These are phyloP conservation scores for Prunella strophiata DNA, from an alignment of 2,797 vertebrate genomes.

Conservation along the genomic window DNA sequence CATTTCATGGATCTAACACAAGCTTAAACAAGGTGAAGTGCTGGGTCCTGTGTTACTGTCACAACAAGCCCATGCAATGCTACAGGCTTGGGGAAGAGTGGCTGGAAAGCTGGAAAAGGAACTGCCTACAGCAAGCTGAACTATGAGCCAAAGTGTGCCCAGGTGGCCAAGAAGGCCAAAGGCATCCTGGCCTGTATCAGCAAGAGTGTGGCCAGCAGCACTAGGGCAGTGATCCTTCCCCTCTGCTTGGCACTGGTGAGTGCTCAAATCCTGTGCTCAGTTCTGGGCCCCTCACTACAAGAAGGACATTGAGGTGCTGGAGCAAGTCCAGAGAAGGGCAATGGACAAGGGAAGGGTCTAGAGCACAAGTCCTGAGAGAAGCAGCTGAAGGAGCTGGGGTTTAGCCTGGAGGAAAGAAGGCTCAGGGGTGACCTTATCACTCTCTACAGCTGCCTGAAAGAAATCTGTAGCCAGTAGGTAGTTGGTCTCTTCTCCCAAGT, in stretches of 20 bases:
- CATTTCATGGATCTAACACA: neutral
- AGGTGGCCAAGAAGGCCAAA: fast-evolving
- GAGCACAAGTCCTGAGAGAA: fast-evolving
- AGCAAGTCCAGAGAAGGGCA: neutral
- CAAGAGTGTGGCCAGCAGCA: fast-evolving
- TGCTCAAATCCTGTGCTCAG: too few species aligned
- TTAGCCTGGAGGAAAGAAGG: neutral
- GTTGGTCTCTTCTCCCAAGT: neutral
- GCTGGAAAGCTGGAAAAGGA: neutral
- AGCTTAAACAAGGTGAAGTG: neutral
- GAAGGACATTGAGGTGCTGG: neutral
- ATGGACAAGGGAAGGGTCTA: fast-evolving
- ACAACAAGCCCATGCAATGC: neutral
- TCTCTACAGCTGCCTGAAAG: neutral
- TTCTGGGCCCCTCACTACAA: neutral
- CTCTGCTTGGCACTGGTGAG: fast-evolving
- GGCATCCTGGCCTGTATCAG: neutral
- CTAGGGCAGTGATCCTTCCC: fast-evolving
- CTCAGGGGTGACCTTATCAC: neutral
- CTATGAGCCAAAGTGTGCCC: fast-evolving
- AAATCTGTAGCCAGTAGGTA: neutral
- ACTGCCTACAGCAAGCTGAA: neutral
- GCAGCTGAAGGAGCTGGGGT: neutral
- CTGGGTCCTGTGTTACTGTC: neutral
- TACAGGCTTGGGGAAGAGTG: neutral